A percentile compares a stretch with the other conserved stretches of the same genome.
Evolutionary conservation across 1,140 invertebrate genomes (phyloP).

Genomic region (Trissolcus basalis): DNA sequence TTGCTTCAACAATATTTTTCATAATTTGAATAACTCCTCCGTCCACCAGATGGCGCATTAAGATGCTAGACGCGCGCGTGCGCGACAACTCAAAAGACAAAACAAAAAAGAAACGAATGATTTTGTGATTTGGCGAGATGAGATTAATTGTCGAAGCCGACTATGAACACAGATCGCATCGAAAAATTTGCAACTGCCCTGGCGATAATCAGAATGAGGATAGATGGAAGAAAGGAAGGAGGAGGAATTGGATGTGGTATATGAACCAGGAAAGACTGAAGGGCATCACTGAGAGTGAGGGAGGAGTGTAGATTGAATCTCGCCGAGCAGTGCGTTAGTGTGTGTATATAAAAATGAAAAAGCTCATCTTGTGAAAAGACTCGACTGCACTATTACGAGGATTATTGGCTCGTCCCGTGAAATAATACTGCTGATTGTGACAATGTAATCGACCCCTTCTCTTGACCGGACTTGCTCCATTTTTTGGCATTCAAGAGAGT

Average conservation of each 20-base stretch:
- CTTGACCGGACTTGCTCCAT: slow-evolving; percentile 21
- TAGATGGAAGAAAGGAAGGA: neutral
- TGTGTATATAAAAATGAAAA: slow-evolving; percentile 56
- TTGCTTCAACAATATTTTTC: slow-evolving; percentile 53
- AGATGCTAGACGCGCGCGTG: too few relatives aligned
- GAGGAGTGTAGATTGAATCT: neutral
- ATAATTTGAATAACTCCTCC: slow-evolving; percentile 29
- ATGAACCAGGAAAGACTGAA: neutral
- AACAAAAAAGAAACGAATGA: neutral
- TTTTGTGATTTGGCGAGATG: slow-evolving; percentile 1
- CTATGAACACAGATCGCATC: slow-evolving; percentile 21
- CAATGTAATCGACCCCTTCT: slow-evolving; percentile 27
- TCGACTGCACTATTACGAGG: slow-evolving; percentile 41
- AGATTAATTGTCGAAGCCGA: slow-evolving; percentile 13
- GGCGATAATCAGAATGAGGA: slow-evolving; percentile 8
- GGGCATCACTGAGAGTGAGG: too few relatives aligned
- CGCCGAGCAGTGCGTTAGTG: slow-evolving; percentile 25
- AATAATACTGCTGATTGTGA: slow-evolving; percentile 59
- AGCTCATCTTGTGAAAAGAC: slow-evolving; percentile 36
- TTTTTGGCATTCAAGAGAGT: slow-evolving; percentile 71
- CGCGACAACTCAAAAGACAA: slow-evolving; percentile 35
- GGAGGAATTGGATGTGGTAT: neutral
- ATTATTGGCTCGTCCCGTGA: slow-evolving; percentile 35
- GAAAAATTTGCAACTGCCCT: slow-evolving; percentile 19
- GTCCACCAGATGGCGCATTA: slow-evolving; percentile 57